Evolutionary conservation across 35 echinoderm and acorn worm species (phyloP).

Genomic region (Heliocidaris erythrogramma): DNA sequence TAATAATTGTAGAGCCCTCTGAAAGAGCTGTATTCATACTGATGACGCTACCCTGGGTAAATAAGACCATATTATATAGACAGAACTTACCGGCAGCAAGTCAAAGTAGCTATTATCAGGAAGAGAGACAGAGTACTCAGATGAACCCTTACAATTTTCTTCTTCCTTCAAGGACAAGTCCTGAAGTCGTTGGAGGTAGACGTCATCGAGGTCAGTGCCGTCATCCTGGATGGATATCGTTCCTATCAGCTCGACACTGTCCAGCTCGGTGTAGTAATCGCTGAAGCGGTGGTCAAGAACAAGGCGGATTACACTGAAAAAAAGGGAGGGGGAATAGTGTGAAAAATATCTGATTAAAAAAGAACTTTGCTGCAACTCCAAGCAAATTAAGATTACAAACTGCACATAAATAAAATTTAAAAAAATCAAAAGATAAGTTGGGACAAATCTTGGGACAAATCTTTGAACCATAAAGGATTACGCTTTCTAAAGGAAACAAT

Average conservation of each 20-base stretch:
- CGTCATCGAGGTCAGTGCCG: constrained; percentile 83
- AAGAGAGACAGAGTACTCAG: neutral
- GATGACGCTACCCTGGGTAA: too few relatives aligned
- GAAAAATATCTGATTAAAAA: too few relatives aligned
- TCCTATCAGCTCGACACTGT: constrained; percentile 80
- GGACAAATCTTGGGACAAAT: too few relatives aligned
- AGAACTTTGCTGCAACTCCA: too few relatives aligned
- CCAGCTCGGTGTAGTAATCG: constrained; percentile 86
- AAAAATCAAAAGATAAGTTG: too few relatives aligned
- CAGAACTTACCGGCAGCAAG: constrained; percentile 73
- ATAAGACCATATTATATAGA: too few relatives aligned
- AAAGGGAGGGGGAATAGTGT: neutral
- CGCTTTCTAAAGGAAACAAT: too few relatives aligned
- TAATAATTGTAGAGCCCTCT: too few relatives aligned
- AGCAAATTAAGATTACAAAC: too few relatives aligned
- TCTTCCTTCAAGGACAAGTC: constrained; percentile 27
- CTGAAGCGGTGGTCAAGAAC: constrained; percentile 67
- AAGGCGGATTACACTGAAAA: constrained; percentile 71
- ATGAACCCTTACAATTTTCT: neutral
- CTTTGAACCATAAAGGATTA: too few relatives aligned
- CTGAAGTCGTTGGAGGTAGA: constrained; percentile 55
- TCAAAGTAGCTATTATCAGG: constrained; percentile 76
- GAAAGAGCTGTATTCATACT: too few relatives aligned
- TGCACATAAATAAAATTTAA: too few relatives aligned
- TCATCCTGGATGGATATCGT: constrained; percentile 52